These are phyloP conservation scores for Vimba vimba DNA, from an alignment of 2,113 vertebrate species.

Conservation along the genomic window DNA sequence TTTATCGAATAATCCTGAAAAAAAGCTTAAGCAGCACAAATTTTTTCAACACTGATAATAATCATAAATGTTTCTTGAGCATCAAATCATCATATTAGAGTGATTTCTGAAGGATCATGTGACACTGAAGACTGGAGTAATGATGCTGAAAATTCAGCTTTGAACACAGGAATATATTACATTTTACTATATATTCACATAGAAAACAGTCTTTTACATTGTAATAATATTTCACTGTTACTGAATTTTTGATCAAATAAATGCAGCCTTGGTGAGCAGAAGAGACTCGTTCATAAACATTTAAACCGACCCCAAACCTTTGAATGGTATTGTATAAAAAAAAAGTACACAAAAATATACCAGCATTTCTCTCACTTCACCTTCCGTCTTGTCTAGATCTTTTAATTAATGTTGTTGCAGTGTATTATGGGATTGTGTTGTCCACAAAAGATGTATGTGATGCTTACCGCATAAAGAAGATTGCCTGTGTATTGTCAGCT, in stretches of 20 bases:
- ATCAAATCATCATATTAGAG: background rate
- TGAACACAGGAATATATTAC: background rate
- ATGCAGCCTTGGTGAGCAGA: background rate
- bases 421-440: constrained; percentile 1
- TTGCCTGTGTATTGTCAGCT: background rate
- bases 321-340: background rate
- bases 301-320: background rate
- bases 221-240: background rate
- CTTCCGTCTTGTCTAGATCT: background rate
- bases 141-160: background rate
- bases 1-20: background rate
- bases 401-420: background rate
- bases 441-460: background rate
- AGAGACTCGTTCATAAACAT: background rate
- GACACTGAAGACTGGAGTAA: background rate
- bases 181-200: background rate
- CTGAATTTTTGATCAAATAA: background rate
- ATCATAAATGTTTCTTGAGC: background rate
- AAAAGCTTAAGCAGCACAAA: background rate
- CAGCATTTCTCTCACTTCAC: background rate
- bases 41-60: background rate
- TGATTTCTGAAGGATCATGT: background rate
- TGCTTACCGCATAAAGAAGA: background rate
- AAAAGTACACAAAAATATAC: background rate
- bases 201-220: background rate